phyloP scores from a whole-genome alignment of 1,140 invertebrate genomes.

The Limonius californicus region DNA sequence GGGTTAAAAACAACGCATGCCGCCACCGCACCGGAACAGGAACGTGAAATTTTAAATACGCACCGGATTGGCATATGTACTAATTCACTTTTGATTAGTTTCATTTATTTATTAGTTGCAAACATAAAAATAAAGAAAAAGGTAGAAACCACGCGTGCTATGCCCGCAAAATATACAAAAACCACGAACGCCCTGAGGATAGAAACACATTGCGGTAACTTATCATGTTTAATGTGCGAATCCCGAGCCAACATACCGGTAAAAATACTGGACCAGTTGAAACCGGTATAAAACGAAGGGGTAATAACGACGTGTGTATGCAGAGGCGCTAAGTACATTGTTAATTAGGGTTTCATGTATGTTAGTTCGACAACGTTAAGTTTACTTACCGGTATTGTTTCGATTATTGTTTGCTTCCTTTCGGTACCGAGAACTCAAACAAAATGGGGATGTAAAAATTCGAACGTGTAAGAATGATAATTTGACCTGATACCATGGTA shows the following conservation, averaged over 20 bases:
- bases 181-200: neutral
- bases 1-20: conserved; percentile 3
- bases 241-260: neutral
- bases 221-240: conserved; percentile 8
- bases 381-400: neutral
- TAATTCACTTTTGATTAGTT: conserved; percentile 12
- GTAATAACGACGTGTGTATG: neutral
- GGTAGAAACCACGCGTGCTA: neutral
- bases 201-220: neutral
- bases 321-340: conserved; percentile 4
- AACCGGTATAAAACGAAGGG: conserved; percentile 2
- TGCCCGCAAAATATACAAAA: neutral
- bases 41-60: conserved; percentile 1
- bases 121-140: conserved; percentile 5
- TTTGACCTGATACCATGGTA: too few species aligned
- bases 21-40: neutral
- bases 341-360: conserved; percentile 15
- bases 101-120: conserved; percentile 11
- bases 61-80: neutral
- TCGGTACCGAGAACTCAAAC: too few species aligned
- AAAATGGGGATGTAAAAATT: too few species aligned
- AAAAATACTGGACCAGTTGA: neutral
- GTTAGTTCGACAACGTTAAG: neutral
- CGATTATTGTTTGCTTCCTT: too few species aligned
- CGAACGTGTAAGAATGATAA: too few species aligned